Conservation (phyloP, 2,113 vertebrate species). For the Paracyprichromis sp. region DNA sequence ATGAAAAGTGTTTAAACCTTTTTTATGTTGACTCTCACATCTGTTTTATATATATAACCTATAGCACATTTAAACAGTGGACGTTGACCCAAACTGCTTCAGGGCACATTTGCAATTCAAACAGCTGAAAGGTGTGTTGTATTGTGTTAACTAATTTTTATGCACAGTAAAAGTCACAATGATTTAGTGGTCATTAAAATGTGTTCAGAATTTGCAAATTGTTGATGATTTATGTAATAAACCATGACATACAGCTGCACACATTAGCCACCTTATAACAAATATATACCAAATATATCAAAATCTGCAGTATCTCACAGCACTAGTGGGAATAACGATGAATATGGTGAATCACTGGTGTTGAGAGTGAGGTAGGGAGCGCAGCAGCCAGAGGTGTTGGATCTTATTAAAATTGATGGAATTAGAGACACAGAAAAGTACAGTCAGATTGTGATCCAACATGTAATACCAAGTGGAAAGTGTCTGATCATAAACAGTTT, state of each 20-base stretch:
- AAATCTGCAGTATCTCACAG: neutral
- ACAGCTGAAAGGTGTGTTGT: neutral
- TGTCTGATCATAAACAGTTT: neutral
- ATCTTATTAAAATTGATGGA: neutral
- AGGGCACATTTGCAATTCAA: neutral
- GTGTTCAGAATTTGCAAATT: neutral
- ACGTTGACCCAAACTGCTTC: neutral
- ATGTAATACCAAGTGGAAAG: neutral
- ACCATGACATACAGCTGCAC: neutral
- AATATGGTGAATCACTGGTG: neutral
- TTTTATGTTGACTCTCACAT: neutral
- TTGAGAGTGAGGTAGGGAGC: neutral
- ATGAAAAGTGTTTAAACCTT: neutral
- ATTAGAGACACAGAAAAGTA: neutral
- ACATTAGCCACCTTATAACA: neutral
- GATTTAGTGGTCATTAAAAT: neutral
- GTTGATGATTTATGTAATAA: neutral
- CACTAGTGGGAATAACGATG: neutral
- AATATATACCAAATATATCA: neutral
- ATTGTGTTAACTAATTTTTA: neutral
- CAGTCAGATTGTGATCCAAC: neutral
- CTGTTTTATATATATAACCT: neutral
- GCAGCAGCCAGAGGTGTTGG: neutral
- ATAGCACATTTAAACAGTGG: neutral
- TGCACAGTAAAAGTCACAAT: neutral